Base-by-base conservation (phyloP, 2,113 vertebrate species). In the Ursus arctos region DNA sequence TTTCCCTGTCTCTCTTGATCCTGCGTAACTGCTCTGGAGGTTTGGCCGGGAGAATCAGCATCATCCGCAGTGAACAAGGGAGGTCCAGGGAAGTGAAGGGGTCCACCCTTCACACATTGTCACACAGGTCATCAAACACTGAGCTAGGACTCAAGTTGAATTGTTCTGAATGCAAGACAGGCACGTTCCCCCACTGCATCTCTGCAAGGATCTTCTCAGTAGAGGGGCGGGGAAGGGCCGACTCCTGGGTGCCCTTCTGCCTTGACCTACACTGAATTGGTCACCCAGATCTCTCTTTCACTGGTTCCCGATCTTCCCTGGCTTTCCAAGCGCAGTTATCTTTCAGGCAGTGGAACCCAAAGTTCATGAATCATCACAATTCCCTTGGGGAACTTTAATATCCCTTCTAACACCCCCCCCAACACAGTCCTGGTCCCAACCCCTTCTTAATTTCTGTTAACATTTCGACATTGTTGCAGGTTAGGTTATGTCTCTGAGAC, bases 151-250 rank as follows among this genome's bases (percentile, higher is more conserved):
- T 67, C 61, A n/a, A 59, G 6, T 0, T 80, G 81, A 84, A 47
- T 28, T 65, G 81, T 88, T 77, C 71, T 71, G 65, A 85, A 40
- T 21, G 9, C 36, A 72, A 57, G 53, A 63, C 1, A 43, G 2
- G 4, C 15, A 72, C 4, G 9, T 57, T 40, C 40, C 7, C 36
- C 49, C 12, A 40, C 19, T 31, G 8, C 3, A 11, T 57, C 11
- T 15, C 26, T 26, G 31, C 36, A 65, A 28, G 1, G 0, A 3
- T 61, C 33, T 84, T 40, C 36, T 85, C 33, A 57, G 65, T 36
- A 7, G 80, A 79, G 22, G 24, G 28, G 14, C 0, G 1, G 10
- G 14, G 40, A n/a, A 81, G 5, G 28, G 12, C 49, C 2, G 0
- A 1, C 1, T 10, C 14, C 19, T 31, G 0, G 11, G 31, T 15